These are phyloP conservation scores for Luperina nickerlii DNA, from an alignment of 2,888 invertebrate species.

Conservation along the genomic window DNA sequence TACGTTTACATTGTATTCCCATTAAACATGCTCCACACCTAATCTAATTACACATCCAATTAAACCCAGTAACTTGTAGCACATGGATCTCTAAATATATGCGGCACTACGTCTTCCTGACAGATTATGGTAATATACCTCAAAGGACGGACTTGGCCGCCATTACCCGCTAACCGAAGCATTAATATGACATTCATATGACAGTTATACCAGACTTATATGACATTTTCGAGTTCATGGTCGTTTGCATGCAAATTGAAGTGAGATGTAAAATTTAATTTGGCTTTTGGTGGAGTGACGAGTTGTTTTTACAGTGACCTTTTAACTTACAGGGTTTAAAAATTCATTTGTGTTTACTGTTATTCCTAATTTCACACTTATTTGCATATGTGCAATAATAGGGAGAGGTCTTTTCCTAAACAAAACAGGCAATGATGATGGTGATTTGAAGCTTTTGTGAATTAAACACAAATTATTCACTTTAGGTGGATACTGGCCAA, in stretches of 20 bases:
- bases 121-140: constrained; percentile 72
- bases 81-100: constrained; percentile 8
- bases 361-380: not conserved
- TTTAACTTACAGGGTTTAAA: not conserved
- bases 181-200: constrained; percentile 58
- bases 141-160: constrained; percentile 48
- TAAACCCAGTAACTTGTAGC: constrained; percentile 12
- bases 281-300: constrained; percentile 13
- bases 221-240: constrained; percentile 22
- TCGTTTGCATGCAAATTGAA: constrained; percentile 38
- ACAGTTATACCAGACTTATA: constrained; percentile 27
- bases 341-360: not conserved
- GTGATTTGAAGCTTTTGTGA: not conserved
- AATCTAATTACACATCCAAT: constrained; percentile 42
- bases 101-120: constrained; percentile 54
- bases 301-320: not conserved
- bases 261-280: constrained; percentile 22
- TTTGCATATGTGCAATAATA: not conserved
- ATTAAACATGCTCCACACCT: constrained; percentile 1
- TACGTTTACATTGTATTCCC: not conserved
- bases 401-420: no score
- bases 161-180: constrained; percentile 34
- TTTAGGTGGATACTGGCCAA: not conserved
- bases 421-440: no score
- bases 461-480: not conserved